Evolutionary conservation across 2,888 invertebrate genomes (phyloP), one percentile per base, ranked within the genome.

Genomic region (Clanis bilineata): DNA sequence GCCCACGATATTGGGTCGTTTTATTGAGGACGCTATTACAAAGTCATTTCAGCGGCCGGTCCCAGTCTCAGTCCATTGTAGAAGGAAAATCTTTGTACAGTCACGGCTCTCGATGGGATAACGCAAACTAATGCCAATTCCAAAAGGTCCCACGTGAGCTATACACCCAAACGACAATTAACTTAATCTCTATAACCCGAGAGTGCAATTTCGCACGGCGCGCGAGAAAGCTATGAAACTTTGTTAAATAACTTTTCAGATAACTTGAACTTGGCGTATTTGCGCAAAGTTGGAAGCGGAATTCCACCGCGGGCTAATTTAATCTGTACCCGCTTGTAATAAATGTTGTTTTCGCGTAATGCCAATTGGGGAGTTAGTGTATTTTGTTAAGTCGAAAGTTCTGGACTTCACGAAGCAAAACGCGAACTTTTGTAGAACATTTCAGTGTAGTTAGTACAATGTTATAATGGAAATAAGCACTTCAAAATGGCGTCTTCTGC

Each of bases 161-260:
- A 60, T 76, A 70, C 74, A 72, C 73, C 64, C 81, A 80, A 79
- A 79, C 82, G 72, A 90, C 80, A 85, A 86, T 82, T 84, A 79
- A 86, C 86, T 80, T 77, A 89, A 90, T 84, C 75, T 61, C 72
- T 72, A 64, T 72, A 72, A 70, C 65, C 77, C 76, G 79, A 89
- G 74, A 85, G 88, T 82, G 69, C 82, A 88, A 85, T 86, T 80
- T 90, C 84, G 76, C 72, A 70, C 76, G 75, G 77, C 86, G 70
- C 68, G 78, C 80, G 81, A 86, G 87, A 91, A 90, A 89, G 91
- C 91, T 90, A 91, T 91, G 92, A 92, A 92, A 92, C 92, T 92
- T 92, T 92, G 92, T 92, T 92, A 91, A 92, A 91, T 92, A 92
- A 92, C 91, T 92, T 92, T 92, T 92, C 91, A 91, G 91, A 92